Evolutionary conservation across 2,888 invertebrate species (phyloP), one percentile per base, ranked within the genome.

Genomic region (Stenichneumon culpator): DNA sequence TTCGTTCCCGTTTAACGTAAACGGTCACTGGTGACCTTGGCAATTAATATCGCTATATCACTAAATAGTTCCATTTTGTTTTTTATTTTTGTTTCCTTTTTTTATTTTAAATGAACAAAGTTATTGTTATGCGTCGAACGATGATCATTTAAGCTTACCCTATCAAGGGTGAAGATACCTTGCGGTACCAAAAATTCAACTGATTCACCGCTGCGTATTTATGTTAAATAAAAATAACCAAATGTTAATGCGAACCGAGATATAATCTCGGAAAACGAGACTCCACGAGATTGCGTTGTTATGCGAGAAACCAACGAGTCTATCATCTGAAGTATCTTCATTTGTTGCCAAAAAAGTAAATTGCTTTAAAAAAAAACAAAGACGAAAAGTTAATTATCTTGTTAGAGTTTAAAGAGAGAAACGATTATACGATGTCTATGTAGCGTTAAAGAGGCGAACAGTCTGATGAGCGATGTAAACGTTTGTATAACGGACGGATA

Each of bases 141-240:
- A 60, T 36, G 54, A 11, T 32, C 28, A 28, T 47, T 32, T 57
- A 82, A 28, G 60, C 60, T 60, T 60, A 60, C 28, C 25, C 14
- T 28, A 25, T 28, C 28, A 25, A 28, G 60, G 28, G 3, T n/a
- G 14, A 32, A 60, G 16, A 16, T 16, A 60, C 25, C 60, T 32
- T 32, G 2, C n/a, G 3, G 60, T 60, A 32, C 25, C 60, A 60
- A 60, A 74, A 74, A 63, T 74, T 28, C 44, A 87, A 89, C 89
- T 88, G 86, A 90, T 54, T 25, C 47, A 87, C 84, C 89, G 89
- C 88, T 88, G 63, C 32, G 32, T 14, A 36, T 75, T 60, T 60
- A 32, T 75, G 63, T 63, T 16, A 14, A 65, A 65, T 65, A 19
- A 60, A 65, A 75, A 65, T 32, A 14, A 65, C 28, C 3, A 32